Evolutionary conservation across 2,113 vertebrate species (phyloP).

Genomic region (Balaenoptera acutorostrata): DNA sequence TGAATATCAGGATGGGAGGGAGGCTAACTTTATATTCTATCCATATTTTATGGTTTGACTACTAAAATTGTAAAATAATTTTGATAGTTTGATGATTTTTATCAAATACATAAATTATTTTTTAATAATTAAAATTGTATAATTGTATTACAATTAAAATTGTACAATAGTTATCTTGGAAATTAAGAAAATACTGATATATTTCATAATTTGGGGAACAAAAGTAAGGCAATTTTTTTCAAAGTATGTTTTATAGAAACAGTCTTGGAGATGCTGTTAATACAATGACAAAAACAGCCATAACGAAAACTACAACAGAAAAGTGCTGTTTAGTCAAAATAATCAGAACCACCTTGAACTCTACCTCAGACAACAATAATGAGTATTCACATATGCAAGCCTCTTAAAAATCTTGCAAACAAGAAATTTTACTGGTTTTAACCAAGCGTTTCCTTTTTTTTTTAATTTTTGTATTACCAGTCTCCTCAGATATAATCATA

Average conservation of each 20-base stretch:
- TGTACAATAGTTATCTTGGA: background rate
- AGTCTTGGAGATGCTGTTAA: background rate
- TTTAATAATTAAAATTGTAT: background rate
- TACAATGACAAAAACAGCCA: background rate
- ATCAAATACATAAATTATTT: background rate
- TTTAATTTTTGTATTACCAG: too few species aligned
- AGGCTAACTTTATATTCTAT: background rate
- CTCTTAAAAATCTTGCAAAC: background rate
- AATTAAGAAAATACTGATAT: background rate
- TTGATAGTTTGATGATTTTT: background rate
- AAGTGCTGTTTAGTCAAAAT: background rate
- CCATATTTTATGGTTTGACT: background rate
- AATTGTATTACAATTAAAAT: background rate
- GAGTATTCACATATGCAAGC: background rate
- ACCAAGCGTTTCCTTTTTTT: background rate
- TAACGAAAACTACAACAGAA: background rate
- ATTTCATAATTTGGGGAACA: background rate
- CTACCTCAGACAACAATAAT: background rate
- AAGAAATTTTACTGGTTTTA: background rate
- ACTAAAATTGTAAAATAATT: background rate
- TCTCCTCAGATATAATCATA: too few species aligned
- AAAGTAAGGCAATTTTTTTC: background rate
- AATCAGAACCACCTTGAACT: background rate
- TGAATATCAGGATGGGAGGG: background rate
- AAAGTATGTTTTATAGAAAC: background rate